Percentiles rank a stretch among this genome's conserved stretches.
Evolutionary conservation across 2,113 vertebrate genomes (phyloP).

Genomic region (Trinectes maculatus): DNA sequence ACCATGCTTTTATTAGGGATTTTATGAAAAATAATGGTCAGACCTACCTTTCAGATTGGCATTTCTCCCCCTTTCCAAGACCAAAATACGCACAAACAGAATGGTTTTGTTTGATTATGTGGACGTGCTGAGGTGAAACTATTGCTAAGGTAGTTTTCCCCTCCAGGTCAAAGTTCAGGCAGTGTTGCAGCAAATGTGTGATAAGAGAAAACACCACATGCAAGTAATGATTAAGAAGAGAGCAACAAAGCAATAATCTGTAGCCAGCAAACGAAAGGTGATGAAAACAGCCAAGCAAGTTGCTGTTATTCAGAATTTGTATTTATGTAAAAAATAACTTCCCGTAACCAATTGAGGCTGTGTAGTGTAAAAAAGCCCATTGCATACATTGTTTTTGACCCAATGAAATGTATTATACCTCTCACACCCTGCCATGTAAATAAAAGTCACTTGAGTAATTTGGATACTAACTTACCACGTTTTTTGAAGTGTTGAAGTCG

Average conservation of each 20-base stretch:
- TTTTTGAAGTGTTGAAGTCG: constrained; percentile 6
- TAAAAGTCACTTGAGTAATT: background rate
- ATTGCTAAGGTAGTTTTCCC: constrained; percentile 29
- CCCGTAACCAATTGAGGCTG: background rate
- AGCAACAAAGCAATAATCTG: background rate
- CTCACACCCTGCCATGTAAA: background rate
- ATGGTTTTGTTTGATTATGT: constrained; percentile 32
- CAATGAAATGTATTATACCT: background rate
- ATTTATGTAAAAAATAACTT: background rate
- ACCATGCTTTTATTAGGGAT: too few species aligned
- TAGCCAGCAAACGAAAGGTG: background rate
- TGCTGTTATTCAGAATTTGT: background rate
- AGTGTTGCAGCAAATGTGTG: constrained; percentile 19
- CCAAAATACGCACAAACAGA: constrained; percentile 18
- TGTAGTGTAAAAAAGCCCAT: background rate
- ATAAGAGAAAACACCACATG: constrained; percentile 71
- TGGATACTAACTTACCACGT: constrained; percentile 52
- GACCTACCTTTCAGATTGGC: constrained; percentile 51
- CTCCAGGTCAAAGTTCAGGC: constrained; percentile 76
- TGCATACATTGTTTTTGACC: background rate
- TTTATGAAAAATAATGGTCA: background rate
- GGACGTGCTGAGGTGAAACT: constrained; percentile 20
- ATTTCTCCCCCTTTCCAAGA: constrained; percentile 25
- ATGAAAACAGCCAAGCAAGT: background rate
- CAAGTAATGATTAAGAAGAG: background rate